phyloP scores from a whole-genome alignment of 2,888 invertebrate genomes.

The Rhingia campestris region DNA sequence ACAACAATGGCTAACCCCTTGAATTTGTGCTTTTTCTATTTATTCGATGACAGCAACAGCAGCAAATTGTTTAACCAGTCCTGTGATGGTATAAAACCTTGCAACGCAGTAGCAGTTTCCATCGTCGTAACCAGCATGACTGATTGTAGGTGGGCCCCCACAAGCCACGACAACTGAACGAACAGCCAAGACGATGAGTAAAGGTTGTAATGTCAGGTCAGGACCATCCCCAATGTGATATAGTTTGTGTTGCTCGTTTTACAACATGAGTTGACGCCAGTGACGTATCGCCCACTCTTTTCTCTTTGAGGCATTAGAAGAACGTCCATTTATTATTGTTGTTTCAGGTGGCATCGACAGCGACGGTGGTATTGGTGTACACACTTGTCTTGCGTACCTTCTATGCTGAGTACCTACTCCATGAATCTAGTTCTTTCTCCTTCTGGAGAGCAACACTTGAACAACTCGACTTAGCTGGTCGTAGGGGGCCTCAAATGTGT shows the following conservation, averaged over 20 bases:
- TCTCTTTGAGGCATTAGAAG: constrained; percentile 22
- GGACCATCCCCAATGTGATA: constrained; percentile 69
- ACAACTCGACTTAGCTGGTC: constrained; percentile 5
- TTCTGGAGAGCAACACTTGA: constrained; percentile 17
- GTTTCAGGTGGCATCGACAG: constrained; percentile 1
- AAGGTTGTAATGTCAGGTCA: constrained; percentile 43
- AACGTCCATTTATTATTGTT: constrained; percentile 39
- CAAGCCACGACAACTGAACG: not conserved
- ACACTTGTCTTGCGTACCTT: constrained; percentile 46
- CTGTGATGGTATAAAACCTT: constrained; percentile 10
- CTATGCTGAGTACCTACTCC: constrained; percentile 22
- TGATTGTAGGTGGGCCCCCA: constrained; percentile 12
- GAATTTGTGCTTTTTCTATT: constrained; percentile 29
- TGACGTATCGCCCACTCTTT: constrained; percentile 59
- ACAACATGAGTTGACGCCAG: constrained; percentile 19
- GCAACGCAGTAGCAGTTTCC: constrained; percentile 38
- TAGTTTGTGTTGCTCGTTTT: constrained; percentile 62
- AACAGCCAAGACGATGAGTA: not conserved
- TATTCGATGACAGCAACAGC: constrained; percentile 11
- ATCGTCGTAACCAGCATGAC: not conserved
- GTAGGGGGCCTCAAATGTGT: constrained; percentile 13
- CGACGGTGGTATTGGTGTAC: not conserved
- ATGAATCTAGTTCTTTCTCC: constrained; percentile 17
- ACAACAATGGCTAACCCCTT: constrained; percentile 19
- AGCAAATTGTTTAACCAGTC: constrained; percentile 16